A percentile compares a stretch with the other conserved stretches of the same genome.
phyloP scores from a whole-genome alignment of 35 echinoderm and acorn worm genomes.

The Chiridota heheva region DNA sequence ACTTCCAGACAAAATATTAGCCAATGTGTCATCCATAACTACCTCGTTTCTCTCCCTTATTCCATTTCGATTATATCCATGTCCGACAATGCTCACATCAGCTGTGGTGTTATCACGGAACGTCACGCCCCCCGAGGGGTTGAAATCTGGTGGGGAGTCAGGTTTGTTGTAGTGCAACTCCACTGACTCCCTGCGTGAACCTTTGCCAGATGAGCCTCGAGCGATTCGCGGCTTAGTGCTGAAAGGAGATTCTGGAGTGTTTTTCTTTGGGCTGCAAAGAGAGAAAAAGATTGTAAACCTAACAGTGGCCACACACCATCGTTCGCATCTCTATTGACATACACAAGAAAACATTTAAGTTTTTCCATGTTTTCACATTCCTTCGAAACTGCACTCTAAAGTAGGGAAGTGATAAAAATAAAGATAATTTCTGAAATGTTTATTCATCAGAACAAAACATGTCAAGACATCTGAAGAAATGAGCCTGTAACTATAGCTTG shows the following conservation, averaged over 20 bases:
- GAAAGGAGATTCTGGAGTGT: constrained; percentile 78
- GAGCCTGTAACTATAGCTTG: no score
- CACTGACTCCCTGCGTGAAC: constrained; percentile 41
- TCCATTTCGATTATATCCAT: constrained; percentile 59
- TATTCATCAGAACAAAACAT: no score
- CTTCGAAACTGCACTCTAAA: no score
- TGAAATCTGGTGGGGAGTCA: constrained; percentile 66
- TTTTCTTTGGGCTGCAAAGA: constrained; percentile 37
- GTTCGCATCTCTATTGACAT: not conserved
- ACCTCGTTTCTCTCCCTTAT: not conserved
- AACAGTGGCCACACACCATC: no score
- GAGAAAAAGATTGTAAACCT: not conserved
- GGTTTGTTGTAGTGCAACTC: constrained; percentile 36
- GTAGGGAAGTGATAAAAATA: no score
- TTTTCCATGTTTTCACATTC: no score
- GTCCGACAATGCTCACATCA: constrained; percentile 90
- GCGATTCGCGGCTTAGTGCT: constrained; percentile 86
- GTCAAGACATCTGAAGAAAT: no score
- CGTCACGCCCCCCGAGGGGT: constrained; percentile 75
- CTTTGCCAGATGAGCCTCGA: constrained; percentile 61
- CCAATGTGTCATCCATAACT: constrained; percentile 27
- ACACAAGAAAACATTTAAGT: not conserved
- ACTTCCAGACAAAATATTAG: constrained; percentile 24
- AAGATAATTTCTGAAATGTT: no score
- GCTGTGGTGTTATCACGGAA: constrained; percentile 82